phyloP scores from a whole-genome alignment of 1,140 invertebrate genomes.

The Gryon sp. region DNA sequence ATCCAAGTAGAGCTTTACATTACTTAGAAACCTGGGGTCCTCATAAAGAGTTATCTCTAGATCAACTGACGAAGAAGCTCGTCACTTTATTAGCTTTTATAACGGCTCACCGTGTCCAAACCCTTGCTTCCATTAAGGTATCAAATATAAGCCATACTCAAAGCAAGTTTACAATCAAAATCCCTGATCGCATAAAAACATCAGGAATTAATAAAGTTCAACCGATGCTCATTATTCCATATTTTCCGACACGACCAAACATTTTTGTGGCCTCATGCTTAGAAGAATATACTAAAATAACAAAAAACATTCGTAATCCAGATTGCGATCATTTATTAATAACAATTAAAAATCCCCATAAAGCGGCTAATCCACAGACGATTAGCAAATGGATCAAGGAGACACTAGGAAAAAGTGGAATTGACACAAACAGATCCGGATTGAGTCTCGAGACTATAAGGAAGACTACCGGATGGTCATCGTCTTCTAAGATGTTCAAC shows the following conservation, averaged over 20 bases:
- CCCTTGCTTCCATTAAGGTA: slow-evolving; percentile 2
- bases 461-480: slow-evolving; percentile 58
- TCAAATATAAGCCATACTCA: slow-evolving; percentile 10
- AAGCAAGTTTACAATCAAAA: slow-evolving; percentile 2
- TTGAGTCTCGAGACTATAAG: slow-evolving; percentile 23
- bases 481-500: slow-evolving; percentile 38
- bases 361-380: neutral
- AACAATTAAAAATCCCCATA: slow-evolving; percentile 6
- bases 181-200: slow-evolving; percentile 18
- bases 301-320: neutral
- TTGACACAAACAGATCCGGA: slow-evolving; percentile 31
- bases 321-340: slow-evolving; percentile 12
- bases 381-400: slow-evolving; percentile 19
- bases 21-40: slow-evolving; percentile 7
- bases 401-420: neutral
- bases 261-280: slow-evolving; percentile 3
- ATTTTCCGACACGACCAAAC: neutral
- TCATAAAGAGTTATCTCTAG: neutral
- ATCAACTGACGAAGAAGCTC: neutral
- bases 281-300: slow-evolving; percentile 3
- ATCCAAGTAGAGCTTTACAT: slow-evolving; percentile 3
- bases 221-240: slow-evolving; percentile 8
- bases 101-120: slow-evolving; percentile 23
- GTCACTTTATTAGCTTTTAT: slow-evolving; percentile 5
- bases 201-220: slow-evolving; percentile 1